phyloP scores from a whole-genome alignment of 2,888 invertebrate genomes.

The Pardosa pseudoannulata region DNA sequence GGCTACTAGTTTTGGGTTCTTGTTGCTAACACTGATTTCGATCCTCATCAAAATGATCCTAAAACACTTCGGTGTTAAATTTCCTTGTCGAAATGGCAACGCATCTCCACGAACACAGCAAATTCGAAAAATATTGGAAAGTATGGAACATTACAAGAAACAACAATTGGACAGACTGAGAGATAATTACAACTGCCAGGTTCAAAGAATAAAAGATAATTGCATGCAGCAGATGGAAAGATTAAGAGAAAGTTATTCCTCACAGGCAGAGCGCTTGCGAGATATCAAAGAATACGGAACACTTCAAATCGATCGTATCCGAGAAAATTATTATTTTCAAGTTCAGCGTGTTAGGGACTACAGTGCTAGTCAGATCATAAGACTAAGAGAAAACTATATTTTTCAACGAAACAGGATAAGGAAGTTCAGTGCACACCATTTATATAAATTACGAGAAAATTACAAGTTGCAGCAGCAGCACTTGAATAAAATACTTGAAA shows the following conservation, averaged over 20 bases:
- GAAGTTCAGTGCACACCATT: slow-evolving; percentile 95
- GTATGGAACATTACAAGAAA: slow-evolving; percentile 92
- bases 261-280: slow-evolving; percentile 89
- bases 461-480: slow-evolving; percentile 98
- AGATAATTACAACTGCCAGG: slow-evolving; percentile 94
- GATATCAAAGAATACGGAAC: slow-evolving; percentile 95
- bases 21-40: slow-evolving; percentile 87
- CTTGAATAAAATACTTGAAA: slow-evolving; percentile 93
- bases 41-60: slow-evolving; percentile 83
- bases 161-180: slow-evolving; percentile 91
- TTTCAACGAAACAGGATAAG: slow-evolving; percentile 95
- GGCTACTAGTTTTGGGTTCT: slow-evolving; percentile 87
- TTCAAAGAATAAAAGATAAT: slow-evolving; percentile 93
- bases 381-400: slow-evolving; percentile 96
- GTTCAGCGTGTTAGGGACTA: slow-evolving; percentile 94
- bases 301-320: slow-evolving; percentile 85
- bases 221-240: slow-evolving; percentile 95
- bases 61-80: slow-evolving; percentile 73
- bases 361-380: slow-evolving; percentile 91
- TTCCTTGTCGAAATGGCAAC: slow-evolving; percentile 83
- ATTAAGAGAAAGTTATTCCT: slow-evolving; percentile 93
- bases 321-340: slow-evolving; percentile 94
- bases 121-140: slow-evolving; percentile 91
- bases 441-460: slow-evolving; percentile 90
- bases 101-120: slow-evolving; percentile 87